Evolutionary conservation across 1,140 invertebrate genomes (phyloP).

Genomic region (Dendroctonus ponderosae): DNA sequence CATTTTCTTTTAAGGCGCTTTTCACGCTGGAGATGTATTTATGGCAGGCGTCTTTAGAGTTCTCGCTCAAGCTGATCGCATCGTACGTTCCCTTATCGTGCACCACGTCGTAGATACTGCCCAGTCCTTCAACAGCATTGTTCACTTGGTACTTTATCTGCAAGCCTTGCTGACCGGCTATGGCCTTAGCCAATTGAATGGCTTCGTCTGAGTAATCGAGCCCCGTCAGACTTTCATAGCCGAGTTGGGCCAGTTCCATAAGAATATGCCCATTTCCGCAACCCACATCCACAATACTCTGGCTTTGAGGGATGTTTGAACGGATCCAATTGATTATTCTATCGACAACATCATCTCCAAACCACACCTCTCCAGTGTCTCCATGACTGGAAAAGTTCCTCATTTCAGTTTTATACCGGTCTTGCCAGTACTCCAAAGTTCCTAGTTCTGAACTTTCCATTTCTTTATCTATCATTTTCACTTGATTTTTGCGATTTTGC

Average conservation of each 20-base stretch:
- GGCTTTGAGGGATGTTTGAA: slow-evolving; percentile 53
- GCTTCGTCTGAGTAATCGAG: slow-evolving; percentile 83
- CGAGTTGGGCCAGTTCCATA: slow-evolving; percentile 70
- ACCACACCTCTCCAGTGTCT: slow-evolving; percentile 92
- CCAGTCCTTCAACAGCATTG: slow-evolving; percentile 57
- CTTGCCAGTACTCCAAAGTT: slow-evolving; percentile 82
- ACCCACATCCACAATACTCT: slow-evolving; percentile 67
- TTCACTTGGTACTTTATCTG: slow-evolving; percentile 59
- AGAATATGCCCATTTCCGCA: slow-evolving; percentile 90
- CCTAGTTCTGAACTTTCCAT: slow-evolving; percentile 74
- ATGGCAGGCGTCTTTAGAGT: slow-evolving; percentile 60
- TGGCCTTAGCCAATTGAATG: slow-evolving; percentile 68
- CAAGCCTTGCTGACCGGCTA: slow-evolving; percentile 59
- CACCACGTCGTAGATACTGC: slow-evolving; percentile 60
- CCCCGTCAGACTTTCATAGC: slow-evolving; percentile 72
- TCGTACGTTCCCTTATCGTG: slow-evolving; percentile 95
- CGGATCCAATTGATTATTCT: slow-evolving; percentile 70
- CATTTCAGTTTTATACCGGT: slow-evolving; percentile 76
- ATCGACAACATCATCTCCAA: slow-evolving; percentile 77
- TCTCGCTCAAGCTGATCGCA: slow-evolving; percentile 77
- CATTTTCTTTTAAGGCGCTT: slow-evolving; percentile 58
- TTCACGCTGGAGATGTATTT: slow-evolving; percentile 70
- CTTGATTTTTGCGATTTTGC: not conserved
- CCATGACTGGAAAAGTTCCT: slow-evolving; percentile 79
- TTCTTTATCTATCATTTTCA: slow-evolving; percentile 52